Base-by-base conservation (phyloP, 2,888 invertebrate species). In the Zonitis immaculata region DNA sequence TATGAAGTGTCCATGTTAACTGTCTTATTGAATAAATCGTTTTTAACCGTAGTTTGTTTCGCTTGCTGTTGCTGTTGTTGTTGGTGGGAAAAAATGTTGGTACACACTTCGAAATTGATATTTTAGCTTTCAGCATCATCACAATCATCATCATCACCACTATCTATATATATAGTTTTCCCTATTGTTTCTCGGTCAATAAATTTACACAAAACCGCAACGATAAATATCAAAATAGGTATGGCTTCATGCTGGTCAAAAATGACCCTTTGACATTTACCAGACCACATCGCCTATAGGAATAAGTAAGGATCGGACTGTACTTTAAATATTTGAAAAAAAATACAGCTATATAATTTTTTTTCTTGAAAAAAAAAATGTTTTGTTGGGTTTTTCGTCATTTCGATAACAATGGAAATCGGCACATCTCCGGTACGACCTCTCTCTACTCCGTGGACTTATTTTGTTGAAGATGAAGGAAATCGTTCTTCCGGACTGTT, bases 401-500 rank as follows among this genome's bases (percentile, higher is more conserved):
- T n/a, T n/a, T n/a, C n/a, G n/a, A n/a, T n/a, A n/a, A n/a, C n/a
- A 22, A 14, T 43, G 18, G 44, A 44, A 35, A 35, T 16, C 8
- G 6, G 44, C 44, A 28, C 44, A 44, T 44, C 44, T 44, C 44
- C 44, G 44, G 44, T n/a, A n/a, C 44, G 35, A 35, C 35, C 35
- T 35, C 35, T 35, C 6, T 14, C 14, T 6, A 2, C 2, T 1
- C 54, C 44, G 39, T 46, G 46, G 35, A 35, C 44, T 45, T 46
- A n/a, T n/a, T n/a, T n/a, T n/a, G n/a, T n/a, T n/a, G 27, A 44
- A 44, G 44, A 46, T 47, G 46, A 60, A 59, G 58, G 61, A 69
- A 69, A 69, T 61, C 68, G 66, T 55, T 71, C 69, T 71, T 71
- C 70, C 69, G 67, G 62, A 60, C 66, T 65, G 69, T 65, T 69